Evolutionary conservation across 2,888 invertebrate species (phyloP).

Genomic region (Dryococelus australis): DNA sequence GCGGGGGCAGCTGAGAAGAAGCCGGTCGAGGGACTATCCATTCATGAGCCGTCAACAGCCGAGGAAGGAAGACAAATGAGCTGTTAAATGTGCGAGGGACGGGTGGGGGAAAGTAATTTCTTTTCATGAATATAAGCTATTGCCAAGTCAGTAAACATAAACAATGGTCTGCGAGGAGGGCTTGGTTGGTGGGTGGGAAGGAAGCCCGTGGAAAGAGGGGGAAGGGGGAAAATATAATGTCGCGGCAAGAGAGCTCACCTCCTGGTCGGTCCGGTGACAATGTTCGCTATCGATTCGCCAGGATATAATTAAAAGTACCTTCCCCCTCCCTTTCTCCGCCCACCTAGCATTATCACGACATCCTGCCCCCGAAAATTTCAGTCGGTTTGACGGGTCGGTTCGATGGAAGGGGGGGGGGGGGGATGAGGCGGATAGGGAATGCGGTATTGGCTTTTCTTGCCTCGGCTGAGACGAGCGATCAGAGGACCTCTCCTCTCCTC

Average conservation of each 20-base stretch:
- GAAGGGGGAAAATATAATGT: constrained; percentile 22
- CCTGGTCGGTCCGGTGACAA: neutral
- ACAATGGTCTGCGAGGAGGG: constrained; percentile 35
- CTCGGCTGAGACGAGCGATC: constrained; percentile 11
- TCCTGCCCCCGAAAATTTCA: neutral
- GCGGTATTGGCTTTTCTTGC: neutral
- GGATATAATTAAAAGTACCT: constrained; percentile 16
- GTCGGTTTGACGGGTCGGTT: neutral
- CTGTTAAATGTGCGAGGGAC: constrained; percentile 36
- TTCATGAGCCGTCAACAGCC: constrained; percentile 38
- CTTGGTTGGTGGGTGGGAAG: neutral
- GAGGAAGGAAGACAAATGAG: constrained; percentile 41
- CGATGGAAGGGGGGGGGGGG: neutral
- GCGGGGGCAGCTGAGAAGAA: too few relatives aligned
- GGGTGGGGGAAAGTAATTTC: constrained; percentile 39
- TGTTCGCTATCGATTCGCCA: neutral
- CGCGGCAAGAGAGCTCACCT: neutral
- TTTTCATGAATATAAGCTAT: constrained; percentile 40
- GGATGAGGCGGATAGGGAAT: too few relatives aligned
- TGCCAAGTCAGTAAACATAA: constrained; percentile 45
- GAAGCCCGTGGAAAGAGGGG: neutral
- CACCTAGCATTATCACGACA: neutral
- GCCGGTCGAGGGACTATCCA: constrained; percentile 34
- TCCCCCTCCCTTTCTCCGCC: too few relatives aligned
- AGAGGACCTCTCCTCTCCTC: neutral